Evolutionary conservation across 2,888 invertebrate genomes (phyloP), one percentile per base, ranked within the genome.

Genomic region (Elmis aenea): DNA sequence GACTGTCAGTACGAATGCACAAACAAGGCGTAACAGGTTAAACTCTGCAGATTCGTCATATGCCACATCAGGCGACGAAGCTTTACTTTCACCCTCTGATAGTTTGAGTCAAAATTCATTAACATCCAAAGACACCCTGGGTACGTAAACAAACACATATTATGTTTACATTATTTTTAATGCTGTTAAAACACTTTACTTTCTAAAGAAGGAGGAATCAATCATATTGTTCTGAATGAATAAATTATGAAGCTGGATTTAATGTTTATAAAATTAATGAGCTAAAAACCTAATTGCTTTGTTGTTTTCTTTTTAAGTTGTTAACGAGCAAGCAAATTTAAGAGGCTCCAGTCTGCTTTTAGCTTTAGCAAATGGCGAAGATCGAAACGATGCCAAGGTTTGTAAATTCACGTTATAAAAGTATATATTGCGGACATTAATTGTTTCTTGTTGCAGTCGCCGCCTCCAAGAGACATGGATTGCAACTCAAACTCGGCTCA

Each of bases 41-140:
- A 85, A 85, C 62, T 86, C 85, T 0, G 84, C 83, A 0, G 86
- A 87, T 58, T 84, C 85, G 1, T 84, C 85, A 52, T 65, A 82
- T 53, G 70, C 79, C 8, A 83, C 85, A 3, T 85, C 86, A 0
- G 81, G 80, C 1, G 89, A 91, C 55, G 86, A 86, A 48, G 67
- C 74, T 1, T 57, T 71, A 40, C 64, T 76, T 9, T 79, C 81
- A 0, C 78, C 81, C 5, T 67, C 59, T 33, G 69, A 53, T 42
- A 64, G 31, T 30, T 40, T 23, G 6, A 13, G 24, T 11, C 30
- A 34, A 5, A 29, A 6, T 21, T n/a, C n/a, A n/a, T n/a, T n/a
- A n/a, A n/a, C n/a, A n/a, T n/a, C n/a, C n/a, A n/a, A n/a, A n/a
- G n/a, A n/a, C n/a, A n/a, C n/a, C n/a, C n/a, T n/a, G n/a, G n/a